Percentiles rank a stretch among this genome's conserved stretches.
Evolutionary conservation across 64 coral and sea anemone species (phyloP).

Genomic region (Catalaphyllia jardinei): DNA sequence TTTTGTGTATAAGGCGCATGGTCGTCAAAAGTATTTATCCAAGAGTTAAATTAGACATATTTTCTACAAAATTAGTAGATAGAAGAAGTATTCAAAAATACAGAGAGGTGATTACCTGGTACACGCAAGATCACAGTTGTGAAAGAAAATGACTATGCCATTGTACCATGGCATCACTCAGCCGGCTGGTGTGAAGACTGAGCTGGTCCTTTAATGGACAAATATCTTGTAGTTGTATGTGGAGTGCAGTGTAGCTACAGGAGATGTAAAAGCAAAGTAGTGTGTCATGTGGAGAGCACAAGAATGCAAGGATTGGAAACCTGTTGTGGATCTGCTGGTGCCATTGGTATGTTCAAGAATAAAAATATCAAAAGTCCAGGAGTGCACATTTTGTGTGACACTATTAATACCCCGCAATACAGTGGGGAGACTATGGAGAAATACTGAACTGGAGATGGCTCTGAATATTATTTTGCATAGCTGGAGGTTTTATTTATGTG

Average conservation of each 20-base stretch:
- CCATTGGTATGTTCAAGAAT: not conserved
- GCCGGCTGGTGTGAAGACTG: not conserved
- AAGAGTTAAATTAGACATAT: slow-evolving; percentile 24
- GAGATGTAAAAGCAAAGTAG: not conserved
- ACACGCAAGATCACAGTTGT: not conserved
- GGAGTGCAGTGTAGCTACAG: not conserved
- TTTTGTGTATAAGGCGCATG: not conserved
- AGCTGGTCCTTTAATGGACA: not conserved
- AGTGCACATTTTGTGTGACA: not conserved
- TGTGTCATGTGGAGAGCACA: not conserved
- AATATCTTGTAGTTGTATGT: not conserved
- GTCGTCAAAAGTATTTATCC: slow-evolving; percentile 21
- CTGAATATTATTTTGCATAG: not conserved
- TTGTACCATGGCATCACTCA: not conserved
- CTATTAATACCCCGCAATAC: not conserved
- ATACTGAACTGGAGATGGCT: not conserved
- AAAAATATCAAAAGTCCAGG: not conserved
- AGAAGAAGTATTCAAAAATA: not conserved
- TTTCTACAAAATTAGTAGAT: slow-evolving; percentile 29
- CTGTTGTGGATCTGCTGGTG: not conserved
- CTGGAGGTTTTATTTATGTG: not conserved
- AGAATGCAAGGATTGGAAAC: not conserved
- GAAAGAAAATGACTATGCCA: not conserved
- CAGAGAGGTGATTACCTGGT: not conserved
- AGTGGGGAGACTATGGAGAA: not conserved